Base-by-base conservation (phyloP, 2,888 invertebrate genomes). In the Tenthredo amoena region DNA sequence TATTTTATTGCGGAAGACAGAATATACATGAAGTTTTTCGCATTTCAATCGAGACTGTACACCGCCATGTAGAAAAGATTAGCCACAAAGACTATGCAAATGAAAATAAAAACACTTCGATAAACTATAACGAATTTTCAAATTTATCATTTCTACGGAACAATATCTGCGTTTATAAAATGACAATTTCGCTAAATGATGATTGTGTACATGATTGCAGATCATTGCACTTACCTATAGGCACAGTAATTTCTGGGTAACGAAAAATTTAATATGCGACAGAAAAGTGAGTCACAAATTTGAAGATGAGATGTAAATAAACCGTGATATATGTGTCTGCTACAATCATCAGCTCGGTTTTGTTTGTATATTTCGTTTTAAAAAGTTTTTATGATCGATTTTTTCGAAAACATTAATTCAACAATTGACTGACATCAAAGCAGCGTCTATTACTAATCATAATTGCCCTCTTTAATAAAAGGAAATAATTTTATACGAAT, bases 171-270 rank as follows among this genome's bases (percentile, higher is more conserved):
- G 18, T 62, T 79, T 21, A 37, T 37, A 18, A 15, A 81, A 81
- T 12, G 40, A n/a, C 1, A 76, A 47, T 15, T 18, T 26, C n/a
- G n/a, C 12, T 2, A 15, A 47, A 47, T 50, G 9, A 21, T 43
- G 37, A 37, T 71, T 37, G 37, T 43, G 37, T 43, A 43, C 21
- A 21, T 43, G 43, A 26, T 50, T 18, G 15, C 15, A 40, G n/a
- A 81, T 81, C 62, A 12, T 74, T 40, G 9, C n/a, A 81, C 81
- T 81, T 81, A 81, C 81, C 81, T 62, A 40, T 40, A 37, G 62
- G 65, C 34, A 68, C 62, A 21, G 26, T 81, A 81, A 81, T 81
- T 81, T 81, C 40, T 37, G 21, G 40, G 7, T 37, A 62, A 58
- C 81, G 62, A 26, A 12, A 62, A 62, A 34, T 81, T 81, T 58